Evolutionary conservation across 2,113 vertebrate genomes (phyloP), one percentile per base, ranked within the genome.

Genomic region (Sinocyclocheilus maitianheensis): DNA sequence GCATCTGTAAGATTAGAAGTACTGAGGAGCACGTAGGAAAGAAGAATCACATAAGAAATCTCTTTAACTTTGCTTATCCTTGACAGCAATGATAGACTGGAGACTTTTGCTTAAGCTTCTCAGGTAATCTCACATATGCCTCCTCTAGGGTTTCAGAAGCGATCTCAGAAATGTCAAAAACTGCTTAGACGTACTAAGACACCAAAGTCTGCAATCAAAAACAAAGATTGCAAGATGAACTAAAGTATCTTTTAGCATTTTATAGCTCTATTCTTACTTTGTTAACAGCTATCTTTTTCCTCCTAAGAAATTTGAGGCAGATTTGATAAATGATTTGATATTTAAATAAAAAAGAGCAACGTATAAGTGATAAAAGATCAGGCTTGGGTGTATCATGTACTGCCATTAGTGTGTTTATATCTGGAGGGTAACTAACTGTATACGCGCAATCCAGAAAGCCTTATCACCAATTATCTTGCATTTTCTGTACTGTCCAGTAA

Each of bases 51-150:
- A 48, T 26, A 51, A 18, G 40, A 81, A 48, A 67, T 81, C 62
- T 67, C 63, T 81, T 81, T 81, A 65, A 46, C n/a, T 46, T 67
- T 30, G 24, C n/a, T 48, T 24, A 26, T 81, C 62, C 62, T 30
- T 67, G 79, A 81, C 79, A 81, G 62, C 62, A 5, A 10, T 67
- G 62, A 30, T 79, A 62, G 2, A 34, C 2, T 34, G 40, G 24
- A 81, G 79, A 67, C 40, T 51, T 81, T 67, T 69, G 79, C 62
- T 81, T 81, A 67, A 81, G 62, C 79, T 81, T 48, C n/a, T 81
- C 79, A 67, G 79, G 74, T 53, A 53, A 77, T 77, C 74, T 77
- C 43, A 26, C 62, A 78, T 4, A 58, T 55, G 12, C 16, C 79
- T 81, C 40, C 40, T 48, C 46, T 77, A 77, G 43, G 46, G 34